phyloP scores from a whole-genome alignment of 2,797 vertebrate genomes.

The Orestias chungarensis region DNA sequence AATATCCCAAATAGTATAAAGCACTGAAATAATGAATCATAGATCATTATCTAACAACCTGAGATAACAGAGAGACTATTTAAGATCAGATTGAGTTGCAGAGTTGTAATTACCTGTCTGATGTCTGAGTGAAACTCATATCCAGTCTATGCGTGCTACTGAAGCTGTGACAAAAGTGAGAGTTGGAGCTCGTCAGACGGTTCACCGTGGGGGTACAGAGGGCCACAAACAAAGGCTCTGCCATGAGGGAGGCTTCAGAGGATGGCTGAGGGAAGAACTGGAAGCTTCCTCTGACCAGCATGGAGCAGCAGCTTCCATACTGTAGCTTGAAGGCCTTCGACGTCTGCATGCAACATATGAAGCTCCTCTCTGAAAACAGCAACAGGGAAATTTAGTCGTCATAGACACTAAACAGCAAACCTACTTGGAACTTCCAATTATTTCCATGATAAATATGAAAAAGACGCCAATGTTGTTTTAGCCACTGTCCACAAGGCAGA shows the following conservation, averaged over 20 bases:
- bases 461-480: neutral
- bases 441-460: neutral
- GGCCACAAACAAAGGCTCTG: slow-evolving; percentile 57
- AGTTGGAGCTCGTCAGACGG: slow-evolving; percentile 7
- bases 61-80: rapidly evolving
- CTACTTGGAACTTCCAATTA: neutral
- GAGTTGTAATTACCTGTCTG: slow-evolving; percentile 72
- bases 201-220: slow-evolving; percentile 78
- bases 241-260: neutral
- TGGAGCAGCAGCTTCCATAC: slow-evolving; percentile 67
- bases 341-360: slow-evolving; percentile 80
- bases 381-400: neutral
- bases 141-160: slow-evolving; percentile 78
- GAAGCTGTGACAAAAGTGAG: slow-evolving; percentile 61
- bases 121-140: slow-evolving; percentile 79
- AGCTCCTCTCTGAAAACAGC: slow-evolving; percentile 76
- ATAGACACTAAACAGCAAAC: too few species aligned
- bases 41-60: slow-evolving; percentile 6
- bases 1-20: slow-evolving; percentile 80
- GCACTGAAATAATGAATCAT: slow-evolving; percentile 70
- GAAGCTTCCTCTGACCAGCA: slow-evolving; percentile 78
- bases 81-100: neutral
- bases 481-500: slow-evolving; percentile 1
- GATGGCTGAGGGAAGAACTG: slow-evolving; percentile 17
- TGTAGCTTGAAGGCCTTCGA: slow-evolving; percentile 81